Base-by-base conservation (phyloP, 2,888 invertebrate genomes). In the Lypha dubia region DNA sequence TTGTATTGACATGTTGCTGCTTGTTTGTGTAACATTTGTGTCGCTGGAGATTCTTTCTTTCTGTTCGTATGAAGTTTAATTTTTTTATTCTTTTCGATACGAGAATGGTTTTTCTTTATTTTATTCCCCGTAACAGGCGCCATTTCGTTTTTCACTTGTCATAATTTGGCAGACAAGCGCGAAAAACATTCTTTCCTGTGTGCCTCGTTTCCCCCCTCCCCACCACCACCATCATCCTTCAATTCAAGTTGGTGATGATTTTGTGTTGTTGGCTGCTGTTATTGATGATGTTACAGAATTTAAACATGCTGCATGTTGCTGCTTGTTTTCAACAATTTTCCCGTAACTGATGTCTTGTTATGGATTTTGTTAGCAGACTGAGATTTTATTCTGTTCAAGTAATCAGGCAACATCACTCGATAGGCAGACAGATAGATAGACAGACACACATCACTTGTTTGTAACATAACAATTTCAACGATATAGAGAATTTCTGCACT, bases 161-260 rank as follows among this genome's bases (percentile, higher is more conserved):
- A 87, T 87, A 86, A 87, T 86, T 87, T 87, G 81, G 80, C 85
- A 86, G 86, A 84, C 87, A 86, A 81, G 83, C 84, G 79, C 84
- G 77, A 86, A 86, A 84, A 86, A 79, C 68, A 85, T 82, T 82
- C 17, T 63, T 79, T 46, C 32, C 76, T 44, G 62, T 53, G 62
- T 60, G 32, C 41, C 8, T 17, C 20, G 13, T 22, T 32, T 22
- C 3, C 24, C 24, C 77, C 11, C 24, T 24, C 60, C 15, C 60
- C 58, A n/a, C 28, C 6, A 35, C 22, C 5, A 15, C 24, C 20
- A 44, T 20, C 24, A 44, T 67, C 35, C 56, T 11, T 77, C n/a
- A n/a, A n/a, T n/a, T n/a, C n/a, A n/a, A n/a, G n/a, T n/a, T n/a
- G 49, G 2, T 28, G 35, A 44, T 74, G 38, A 4, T 68, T 70